Evolutionary conservation across 2,888 invertebrate species (phyloP).

Genomic region (Diaphora mendica): DNA sequence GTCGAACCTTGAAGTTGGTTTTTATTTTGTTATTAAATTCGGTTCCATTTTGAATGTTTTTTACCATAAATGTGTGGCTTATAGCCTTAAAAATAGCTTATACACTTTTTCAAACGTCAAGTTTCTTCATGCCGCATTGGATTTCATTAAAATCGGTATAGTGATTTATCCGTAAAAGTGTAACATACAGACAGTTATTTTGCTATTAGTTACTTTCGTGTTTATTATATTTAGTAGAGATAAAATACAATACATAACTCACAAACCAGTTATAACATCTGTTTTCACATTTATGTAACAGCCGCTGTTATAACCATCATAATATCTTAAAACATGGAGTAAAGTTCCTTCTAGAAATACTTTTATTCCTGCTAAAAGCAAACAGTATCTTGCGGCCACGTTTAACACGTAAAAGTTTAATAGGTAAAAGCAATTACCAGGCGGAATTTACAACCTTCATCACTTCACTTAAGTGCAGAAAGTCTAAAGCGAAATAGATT

Average conservation of each 20-base stretch:
- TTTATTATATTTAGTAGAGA: neutral
- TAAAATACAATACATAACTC: neutral
- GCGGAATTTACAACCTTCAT: conserved; percentile 2
- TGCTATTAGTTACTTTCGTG: no score
- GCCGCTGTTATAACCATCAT: conserved; percentile 11
- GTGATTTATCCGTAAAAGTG: no score
- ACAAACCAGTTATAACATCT: neutral
- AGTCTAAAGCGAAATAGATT: neutral
- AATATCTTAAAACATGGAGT: neutral
- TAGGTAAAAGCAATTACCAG: conserved; percentile 17
- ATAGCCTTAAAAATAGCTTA: no score
- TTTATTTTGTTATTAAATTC: no score
- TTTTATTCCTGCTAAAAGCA: conserved; percentile 12
- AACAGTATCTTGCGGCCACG: neutral
- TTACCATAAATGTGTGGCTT: no score
- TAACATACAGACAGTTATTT: no score
- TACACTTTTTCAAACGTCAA: no score
- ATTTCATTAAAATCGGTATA: no score
- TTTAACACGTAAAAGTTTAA: conserved; percentile 13
- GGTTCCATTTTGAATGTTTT: no score
- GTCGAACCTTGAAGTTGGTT: no score
- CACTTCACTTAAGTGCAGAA: conserved; percentile 4
- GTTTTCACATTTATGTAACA: neutral
- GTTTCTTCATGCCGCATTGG: no score
- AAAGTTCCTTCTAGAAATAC: neutral